Evolutionary conservation across 2,888 invertebrate genomes (phyloP).

Genomic region (Nipponacmea schrenckii): DNA sequence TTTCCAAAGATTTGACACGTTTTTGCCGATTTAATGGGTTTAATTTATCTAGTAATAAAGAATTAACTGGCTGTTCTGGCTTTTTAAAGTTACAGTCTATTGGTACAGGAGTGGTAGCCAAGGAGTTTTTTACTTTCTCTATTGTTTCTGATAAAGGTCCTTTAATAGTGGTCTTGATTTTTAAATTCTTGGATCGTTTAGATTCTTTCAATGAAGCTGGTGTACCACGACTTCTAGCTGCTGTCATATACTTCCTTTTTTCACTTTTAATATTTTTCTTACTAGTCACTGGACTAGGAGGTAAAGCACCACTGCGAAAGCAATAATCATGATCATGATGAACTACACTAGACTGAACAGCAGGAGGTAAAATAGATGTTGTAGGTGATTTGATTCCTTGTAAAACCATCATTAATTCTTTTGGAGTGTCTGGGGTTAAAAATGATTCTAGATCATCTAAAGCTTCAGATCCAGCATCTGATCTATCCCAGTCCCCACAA

Average conservation of each 20-base stretch:
- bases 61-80: conserved; percentile 2
- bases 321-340: conserved; percentile 61
- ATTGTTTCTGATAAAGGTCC: background rate
- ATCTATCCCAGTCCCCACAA: conserved; percentile 38
- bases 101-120: background rate
- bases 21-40: conserved; percentile 26
- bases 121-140: background rate
- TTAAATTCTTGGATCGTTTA: conserved; percentile 10
- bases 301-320: conserved; percentile 24
- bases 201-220: conserved; percentile 25
- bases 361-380: too few species aligned
- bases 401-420: background rate
- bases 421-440: background rate
- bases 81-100: conserved; percentile 2
- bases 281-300: background rate
- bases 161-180: background rate
- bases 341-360: conserved; percentile 11
- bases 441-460: conserved; percentile 33
- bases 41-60: background rate
- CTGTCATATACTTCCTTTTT: conserved; percentile 32
- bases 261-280: conserved; percentile 15
- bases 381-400: background rate
- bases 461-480: conserved; percentile 37
- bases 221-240: conserved; percentile 17
- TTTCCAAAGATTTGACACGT: background rate